Percentiles rank a stretch among this genome's conserved stretches.
Evolutionary conservation across 2,797 vertebrate genomes (phyloP).

Genomic region (Fringilla coelebs): DNA sequence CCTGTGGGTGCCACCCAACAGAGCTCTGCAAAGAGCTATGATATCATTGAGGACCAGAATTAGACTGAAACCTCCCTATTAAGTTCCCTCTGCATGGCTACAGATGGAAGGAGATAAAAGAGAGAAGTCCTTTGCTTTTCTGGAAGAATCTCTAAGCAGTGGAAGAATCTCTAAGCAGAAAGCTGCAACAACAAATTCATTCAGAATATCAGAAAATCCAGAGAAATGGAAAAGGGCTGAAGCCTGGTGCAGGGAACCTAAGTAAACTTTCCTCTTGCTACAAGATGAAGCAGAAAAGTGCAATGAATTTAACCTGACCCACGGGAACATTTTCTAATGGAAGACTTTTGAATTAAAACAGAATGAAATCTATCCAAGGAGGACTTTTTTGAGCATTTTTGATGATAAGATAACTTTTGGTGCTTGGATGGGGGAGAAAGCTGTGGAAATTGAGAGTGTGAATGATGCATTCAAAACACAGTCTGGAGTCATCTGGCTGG

Average conservation of each 20-base stretch:
- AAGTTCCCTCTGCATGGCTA: background rate
- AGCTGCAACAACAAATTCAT: background rate
- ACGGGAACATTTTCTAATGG: rapidly evolving
- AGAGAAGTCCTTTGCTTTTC: background rate
- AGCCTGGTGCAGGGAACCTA: background rate
- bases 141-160: background rate
- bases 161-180: background rate
- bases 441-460: background rate
- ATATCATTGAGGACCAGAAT: background rate
- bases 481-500: background rate
- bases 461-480: background rate
- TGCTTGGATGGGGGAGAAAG: background rate
- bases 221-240: background rate
- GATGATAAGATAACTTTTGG: background rate
- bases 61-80: background rate
- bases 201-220: background rate
- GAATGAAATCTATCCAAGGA: background rate
- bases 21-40: background rate
- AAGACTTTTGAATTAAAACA: background rate
- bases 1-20: background rate
- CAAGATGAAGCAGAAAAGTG: background rate
- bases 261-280: background rate
- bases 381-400: background rate
- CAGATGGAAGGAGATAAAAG: background rate
- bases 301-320: background rate